Percentiles rank a stretch among this genome's conserved stretches.
These are phyloP conservation scores for Sinosuthora webbiana DNA, from an alignment of 2,113 vertebrate species.

Conservation along the genomic window DNA sequence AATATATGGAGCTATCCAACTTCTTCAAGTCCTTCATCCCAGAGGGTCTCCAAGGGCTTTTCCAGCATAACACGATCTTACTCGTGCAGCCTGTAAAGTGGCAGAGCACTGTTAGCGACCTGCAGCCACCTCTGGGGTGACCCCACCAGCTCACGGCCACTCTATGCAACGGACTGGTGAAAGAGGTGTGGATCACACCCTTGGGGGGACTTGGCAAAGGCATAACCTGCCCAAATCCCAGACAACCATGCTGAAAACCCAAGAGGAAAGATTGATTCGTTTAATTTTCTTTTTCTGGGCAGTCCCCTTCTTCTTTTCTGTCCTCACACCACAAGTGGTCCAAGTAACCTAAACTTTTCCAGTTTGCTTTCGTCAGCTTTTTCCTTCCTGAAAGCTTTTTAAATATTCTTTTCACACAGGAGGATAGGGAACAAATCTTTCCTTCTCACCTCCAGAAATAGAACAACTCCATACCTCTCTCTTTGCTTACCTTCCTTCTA, in stretches of 20 bases:
- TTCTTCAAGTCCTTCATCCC: background rate
- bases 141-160: background rate
- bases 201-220: background rate
- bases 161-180: background rate
- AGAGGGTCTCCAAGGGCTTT: conserved; percentile 29
- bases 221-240: background rate
- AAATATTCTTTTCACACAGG: background rate
- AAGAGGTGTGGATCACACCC: background rate
- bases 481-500: background rate
- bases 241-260: background rate
- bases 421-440: background rate
- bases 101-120: conserved; percentile 13
- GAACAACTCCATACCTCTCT: background rate
- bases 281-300: background rate
- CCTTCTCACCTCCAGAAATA: background rate
- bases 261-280: background rate
- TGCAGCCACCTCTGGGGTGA: background rate
- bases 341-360: background rate
- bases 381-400: background rate
- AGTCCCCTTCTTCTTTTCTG: background rate
- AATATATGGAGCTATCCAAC: background rate
- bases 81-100: background rate
- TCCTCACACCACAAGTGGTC: background rate
- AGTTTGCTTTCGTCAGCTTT: background rate
- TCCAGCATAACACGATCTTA: background rate